These are phyloP conservation scores for Melanophora roralis DNA, from an alignment of 2,888 invertebrate species.

Conservation along the genomic window DNA sequence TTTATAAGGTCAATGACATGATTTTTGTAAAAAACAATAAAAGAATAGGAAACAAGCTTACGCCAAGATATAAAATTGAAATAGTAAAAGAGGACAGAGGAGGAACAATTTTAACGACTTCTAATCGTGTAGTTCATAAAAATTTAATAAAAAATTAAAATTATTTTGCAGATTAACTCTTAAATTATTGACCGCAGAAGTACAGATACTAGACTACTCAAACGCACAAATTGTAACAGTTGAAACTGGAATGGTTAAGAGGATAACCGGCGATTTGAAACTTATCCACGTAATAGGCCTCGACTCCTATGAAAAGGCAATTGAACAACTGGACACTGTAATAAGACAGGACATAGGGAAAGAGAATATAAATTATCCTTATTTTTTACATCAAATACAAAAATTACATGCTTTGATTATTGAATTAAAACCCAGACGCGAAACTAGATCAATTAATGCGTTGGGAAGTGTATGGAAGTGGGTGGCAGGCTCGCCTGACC, in stretches of 20 bases:
- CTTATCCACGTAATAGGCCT: neutral
- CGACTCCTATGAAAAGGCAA: neutral
- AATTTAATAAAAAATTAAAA: too few relatives aligned
- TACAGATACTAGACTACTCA: neutral
- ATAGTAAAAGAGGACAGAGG: neutral
- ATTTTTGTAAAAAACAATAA: too few relatives aligned
- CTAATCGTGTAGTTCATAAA: too few relatives aligned
- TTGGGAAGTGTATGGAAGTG: neutral
- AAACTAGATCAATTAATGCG: neutral
- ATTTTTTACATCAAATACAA: neutral
- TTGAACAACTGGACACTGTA: neutral
- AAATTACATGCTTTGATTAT: neutral
- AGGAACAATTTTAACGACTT: neutral
- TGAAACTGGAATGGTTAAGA: too few relatives aligned
- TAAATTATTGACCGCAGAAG: neutral
- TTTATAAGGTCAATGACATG: too few relatives aligned
- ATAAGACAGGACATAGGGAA: neutral
- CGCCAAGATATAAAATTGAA: neutral
- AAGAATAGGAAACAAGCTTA: neutral
- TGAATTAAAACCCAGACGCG: neutral
- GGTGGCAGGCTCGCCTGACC: neutral
- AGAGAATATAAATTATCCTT: neutral
- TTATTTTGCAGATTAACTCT: neutral
- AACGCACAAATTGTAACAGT: neutral
- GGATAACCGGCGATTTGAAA: too few relatives aligned